Evolutionary conservation across 2,888 invertebrate species (phyloP).

Genomic region (Eustalomyia histrio): DNA sequence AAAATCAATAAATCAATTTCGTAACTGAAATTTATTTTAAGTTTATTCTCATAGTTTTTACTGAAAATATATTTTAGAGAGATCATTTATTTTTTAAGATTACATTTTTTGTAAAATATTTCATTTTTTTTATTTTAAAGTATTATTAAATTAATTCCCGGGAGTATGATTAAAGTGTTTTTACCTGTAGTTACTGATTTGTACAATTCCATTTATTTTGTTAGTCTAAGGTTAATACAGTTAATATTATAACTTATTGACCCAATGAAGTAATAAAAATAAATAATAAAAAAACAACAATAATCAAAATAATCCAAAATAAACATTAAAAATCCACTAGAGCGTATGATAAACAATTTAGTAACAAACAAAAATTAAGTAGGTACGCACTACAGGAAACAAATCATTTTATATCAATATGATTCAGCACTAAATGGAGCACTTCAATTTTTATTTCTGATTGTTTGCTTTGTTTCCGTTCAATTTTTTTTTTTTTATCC

Average conservation of each 20-base stretch:
- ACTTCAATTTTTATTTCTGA: background rate
- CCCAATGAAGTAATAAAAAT: background rate
- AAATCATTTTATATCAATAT: background rate
- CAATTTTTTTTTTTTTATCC: background rate
- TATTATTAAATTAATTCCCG: background rate
- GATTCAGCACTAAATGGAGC: background rate
- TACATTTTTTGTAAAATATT: no score
- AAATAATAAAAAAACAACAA: no score
- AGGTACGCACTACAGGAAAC: constrained; percentile 1
- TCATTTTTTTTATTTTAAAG: no score
- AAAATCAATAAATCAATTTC: no score
- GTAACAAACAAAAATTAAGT: background rate
- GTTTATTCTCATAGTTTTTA: no score
- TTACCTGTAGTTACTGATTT: background rate
- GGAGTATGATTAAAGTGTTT: background rate
- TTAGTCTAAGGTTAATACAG: background rate
- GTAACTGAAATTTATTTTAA: no score
- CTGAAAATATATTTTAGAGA: no score
- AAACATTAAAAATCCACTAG: background rate
- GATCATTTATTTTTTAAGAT: no score
- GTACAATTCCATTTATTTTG: background rate
- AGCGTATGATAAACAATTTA: constrained; percentile 30
- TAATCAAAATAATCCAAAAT: background rate
- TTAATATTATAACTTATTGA: background rate
- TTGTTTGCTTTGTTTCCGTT: background rate